Conservation (phyloP, 2,888 invertebrate species). For the Malacosoma neustria region DNA sequence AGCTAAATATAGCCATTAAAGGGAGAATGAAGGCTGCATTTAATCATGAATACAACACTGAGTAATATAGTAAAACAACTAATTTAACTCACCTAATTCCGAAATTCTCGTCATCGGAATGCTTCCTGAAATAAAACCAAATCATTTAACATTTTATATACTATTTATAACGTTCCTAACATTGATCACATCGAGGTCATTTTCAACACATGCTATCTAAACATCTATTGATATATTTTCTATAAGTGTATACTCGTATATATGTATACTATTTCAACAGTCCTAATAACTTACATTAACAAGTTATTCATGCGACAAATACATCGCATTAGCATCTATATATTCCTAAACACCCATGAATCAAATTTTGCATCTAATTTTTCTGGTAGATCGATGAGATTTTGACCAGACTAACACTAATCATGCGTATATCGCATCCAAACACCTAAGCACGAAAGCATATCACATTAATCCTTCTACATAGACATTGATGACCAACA, state of each 20-base stretch:
- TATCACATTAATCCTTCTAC: conserved; percentile 23
- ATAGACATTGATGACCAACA: conserved; percentile 12
- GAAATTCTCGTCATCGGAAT: conserved; percentile 75
- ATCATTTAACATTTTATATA: too few relatives aligned
- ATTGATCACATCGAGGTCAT: too few relatives aligned
- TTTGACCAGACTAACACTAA: conserved; percentile 28
- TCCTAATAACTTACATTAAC: conserved; percentile 6
- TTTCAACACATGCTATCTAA: not conserved
- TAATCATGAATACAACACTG: not conserved
- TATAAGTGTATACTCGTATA: too few relatives aligned
- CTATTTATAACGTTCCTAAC: too few relatives aligned
- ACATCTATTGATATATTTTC: conserved; percentile 6
- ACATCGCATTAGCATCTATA: conserved; percentile 12
- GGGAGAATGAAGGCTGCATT: not conserved
- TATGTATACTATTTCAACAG: too few relatives aligned
- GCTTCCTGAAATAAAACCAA: conserved; percentile 70
- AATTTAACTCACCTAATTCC: conserved; percentile 60
- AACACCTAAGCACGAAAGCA: conserved; percentile 33
- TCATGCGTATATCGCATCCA: conserved; percentile 25
- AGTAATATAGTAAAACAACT: not conserved
- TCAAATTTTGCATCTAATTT: conserved; percentile 11
- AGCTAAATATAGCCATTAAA: conserved; percentile 9
- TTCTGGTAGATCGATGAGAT: conserved; percentile 12
- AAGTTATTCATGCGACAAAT: conserved; percentile 16
- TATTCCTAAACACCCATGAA: conserved; percentile 5